A percentile compares a stretch with the other conserved stretches of the same genome.
phyloP scores from a whole-genome alignment of 1,140 invertebrate genomes.

The Cataglyphis hispanica region DNA sequence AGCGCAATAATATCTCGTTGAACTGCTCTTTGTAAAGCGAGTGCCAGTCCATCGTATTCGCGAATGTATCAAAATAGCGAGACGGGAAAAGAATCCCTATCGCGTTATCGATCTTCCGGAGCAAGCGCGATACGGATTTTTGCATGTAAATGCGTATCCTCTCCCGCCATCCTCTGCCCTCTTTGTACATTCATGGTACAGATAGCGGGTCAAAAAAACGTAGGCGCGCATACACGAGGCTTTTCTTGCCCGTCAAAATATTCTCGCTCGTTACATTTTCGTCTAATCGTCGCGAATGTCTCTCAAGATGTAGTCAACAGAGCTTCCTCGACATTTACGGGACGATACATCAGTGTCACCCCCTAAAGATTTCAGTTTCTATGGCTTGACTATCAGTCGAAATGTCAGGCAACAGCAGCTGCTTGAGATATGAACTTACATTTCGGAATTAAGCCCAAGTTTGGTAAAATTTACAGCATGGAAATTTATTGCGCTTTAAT shows the following conservation, averaged over 20 bases:
- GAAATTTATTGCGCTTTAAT: constrained; percentile 40
- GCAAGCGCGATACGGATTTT: constrained; percentile 1
- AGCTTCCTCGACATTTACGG: constrained; percentile 54
- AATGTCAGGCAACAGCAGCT: constrained; percentile 37
- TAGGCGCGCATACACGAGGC: background rate
- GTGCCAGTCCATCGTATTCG: background rate
- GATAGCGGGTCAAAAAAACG: background rate
- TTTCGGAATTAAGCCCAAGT: constrained; percentile 46
- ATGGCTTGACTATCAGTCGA: constrained; percentile 45
- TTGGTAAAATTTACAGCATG: constrained; percentile 18
- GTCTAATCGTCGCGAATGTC: constrained; percentile 26
- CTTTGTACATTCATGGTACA: background rate
- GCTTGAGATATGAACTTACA: constrained; percentile 57
- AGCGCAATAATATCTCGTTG: constrained; percentile 46
- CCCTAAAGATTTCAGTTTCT: constrained; percentile 50
- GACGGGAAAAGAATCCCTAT: constrained; percentile 18
- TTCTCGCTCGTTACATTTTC: constrained; percentile 38
- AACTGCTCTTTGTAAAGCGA: constrained; percentile 43
- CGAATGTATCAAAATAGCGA: background rate
- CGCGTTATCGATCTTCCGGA: constrained; percentile 18
- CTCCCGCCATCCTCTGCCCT: background rate
- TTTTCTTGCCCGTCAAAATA: constrained; percentile 15
- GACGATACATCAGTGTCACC: constrained; percentile 55
- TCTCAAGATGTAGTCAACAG: constrained; percentile 41
- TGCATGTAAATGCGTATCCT: constrained; percentile 23